Conservation (phyloP, 2,888 invertebrate species). For the Thymelicus acteon region DNA sequence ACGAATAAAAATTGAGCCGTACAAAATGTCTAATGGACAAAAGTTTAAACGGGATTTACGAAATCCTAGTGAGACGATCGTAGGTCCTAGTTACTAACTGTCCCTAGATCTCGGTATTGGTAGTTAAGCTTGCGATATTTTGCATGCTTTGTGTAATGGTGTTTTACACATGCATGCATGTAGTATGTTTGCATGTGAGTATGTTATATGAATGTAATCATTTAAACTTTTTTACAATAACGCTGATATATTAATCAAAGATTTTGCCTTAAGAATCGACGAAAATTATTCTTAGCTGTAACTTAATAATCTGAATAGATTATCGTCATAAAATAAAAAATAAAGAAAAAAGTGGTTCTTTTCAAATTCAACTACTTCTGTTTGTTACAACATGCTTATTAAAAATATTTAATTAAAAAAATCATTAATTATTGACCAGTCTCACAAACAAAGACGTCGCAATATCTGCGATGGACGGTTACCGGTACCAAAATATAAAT, state of each 20-base stretch:
- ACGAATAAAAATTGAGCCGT: constrained; percentile 62
- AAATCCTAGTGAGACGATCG: constrained; percentile 56
- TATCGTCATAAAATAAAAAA: too few relatives aligned
- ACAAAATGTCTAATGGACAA: constrained; percentile 57
- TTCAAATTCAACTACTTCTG: not conserved
- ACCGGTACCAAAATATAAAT: constrained; percentile 57
- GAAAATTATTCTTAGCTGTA: too few relatives aligned
- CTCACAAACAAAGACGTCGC: constrained; percentile 14
- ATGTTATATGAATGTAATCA: too few relatives aligned
- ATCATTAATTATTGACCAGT: constrained; percentile 21
- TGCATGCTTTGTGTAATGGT: too few relatives aligned
- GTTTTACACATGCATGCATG: too few relatives aligned
- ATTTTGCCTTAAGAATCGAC: too few relatives aligned
- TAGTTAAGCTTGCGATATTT: too few relatives aligned
- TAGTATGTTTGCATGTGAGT: too few relatives aligned
- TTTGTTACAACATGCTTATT: not conserved
- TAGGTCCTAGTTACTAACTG: not conserved
- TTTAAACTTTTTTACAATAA: too few relatives aligned
- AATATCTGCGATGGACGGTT: constrained; percentile 31
- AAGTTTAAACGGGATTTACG: constrained; percentile 62
- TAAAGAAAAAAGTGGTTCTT: not conserved
- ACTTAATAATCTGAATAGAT: too few relatives aligned
- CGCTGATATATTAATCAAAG: too few relatives aligned
- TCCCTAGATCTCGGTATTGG: too few relatives aligned
- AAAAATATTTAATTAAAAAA: not conserved